Evolutionary conservation across 2,888 invertebrate species (phyloP).

Genomic region (Trissolcus japonicus): DNA sequence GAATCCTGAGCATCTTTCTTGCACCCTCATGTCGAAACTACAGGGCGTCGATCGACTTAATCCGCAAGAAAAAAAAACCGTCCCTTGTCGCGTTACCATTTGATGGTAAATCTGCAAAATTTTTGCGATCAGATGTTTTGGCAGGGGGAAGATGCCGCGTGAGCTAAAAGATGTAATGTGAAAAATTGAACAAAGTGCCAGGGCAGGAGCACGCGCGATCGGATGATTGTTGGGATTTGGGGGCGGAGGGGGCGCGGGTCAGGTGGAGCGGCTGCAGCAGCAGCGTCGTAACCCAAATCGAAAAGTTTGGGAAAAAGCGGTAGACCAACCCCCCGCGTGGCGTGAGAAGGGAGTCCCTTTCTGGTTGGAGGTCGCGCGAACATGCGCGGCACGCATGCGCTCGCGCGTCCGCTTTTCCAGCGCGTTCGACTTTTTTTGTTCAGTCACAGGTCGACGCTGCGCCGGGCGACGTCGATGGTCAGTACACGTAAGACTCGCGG

Average conservation of each 20-base stretch:
- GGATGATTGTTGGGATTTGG: slow-evolving; percentile 2
- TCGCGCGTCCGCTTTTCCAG: slow-evolving; percentile 34
- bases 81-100: no score
- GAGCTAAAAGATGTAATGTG: no score
- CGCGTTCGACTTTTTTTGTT: slow-evolving; percentile 69
- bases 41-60: slow-evolving; percentile 9
- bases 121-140: slow-evolving; percentile 8
- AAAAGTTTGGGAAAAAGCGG: slow-evolving; percentile 40
- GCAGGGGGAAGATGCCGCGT: not conserved
- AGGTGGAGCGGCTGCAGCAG: not conserved
- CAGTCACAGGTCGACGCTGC: slow-evolving; percentile 74
- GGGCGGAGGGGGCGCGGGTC: not conserved
- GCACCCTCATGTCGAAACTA: slow-evolving; percentile 15
- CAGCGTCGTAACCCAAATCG: slow-evolving; percentile 39
- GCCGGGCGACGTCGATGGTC: slow-evolving; percentile 66
- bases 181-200: no score
- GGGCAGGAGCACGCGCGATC: not conserved
- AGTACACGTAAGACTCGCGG: slow-evolving; percentile 39
- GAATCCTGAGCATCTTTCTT: slow-evolving; percentile 47
- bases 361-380: slow-evolving; percentile 54
- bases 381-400: slow-evolving; percentile 60
- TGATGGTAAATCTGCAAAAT: slow-evolving; percentile 9
- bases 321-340: slow-evolving; percentile 31
- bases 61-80: no score
- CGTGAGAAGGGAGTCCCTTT: slow-evolving; percentile 50